A percentile compares a stretch with the other conserved stretches of the same genome.
Conservation (phyloP, 2,113 vertebrate genomes). For the Chamaetylas fuelleborni region DNA sequence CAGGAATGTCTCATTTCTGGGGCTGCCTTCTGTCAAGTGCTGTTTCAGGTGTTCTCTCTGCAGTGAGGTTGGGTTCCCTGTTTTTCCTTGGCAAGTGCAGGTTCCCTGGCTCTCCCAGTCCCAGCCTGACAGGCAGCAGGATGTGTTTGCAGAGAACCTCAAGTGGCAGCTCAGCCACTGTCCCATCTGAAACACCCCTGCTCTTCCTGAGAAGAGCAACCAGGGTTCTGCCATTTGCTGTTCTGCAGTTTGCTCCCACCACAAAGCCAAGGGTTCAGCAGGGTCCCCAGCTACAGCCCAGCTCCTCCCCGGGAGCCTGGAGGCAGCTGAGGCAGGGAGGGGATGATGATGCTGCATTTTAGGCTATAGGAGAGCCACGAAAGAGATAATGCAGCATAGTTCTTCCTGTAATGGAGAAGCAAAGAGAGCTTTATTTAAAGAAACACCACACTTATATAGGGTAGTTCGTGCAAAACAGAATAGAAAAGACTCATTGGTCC, state of each 20-base stretch:
- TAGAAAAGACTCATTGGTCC: too few relatives aligned
- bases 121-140: not conserved
- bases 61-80: not conserved
- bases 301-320: too few relatives aligned
- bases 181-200: not conserved
- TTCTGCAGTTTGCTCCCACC: not conserved
- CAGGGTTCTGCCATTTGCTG: not conserved
- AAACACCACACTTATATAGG: too few relatives aligned
- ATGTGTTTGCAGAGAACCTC: not conserved
- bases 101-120: not conserved
- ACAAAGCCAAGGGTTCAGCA: not conserved
- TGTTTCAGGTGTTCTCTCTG: not conserved
- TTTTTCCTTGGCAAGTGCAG: not conserved
- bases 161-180: not conserved
- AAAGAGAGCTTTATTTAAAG: too few relatives aligned
- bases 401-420: too few relatives aligned
- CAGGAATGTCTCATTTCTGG: not conserved
- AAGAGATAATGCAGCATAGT: too few relatives aligned
- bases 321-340: not conserved
- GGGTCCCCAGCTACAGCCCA: not conserved
- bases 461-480: too few relatives aligned
- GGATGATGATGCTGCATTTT: too few relatives aligned
- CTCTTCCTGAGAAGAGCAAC: not conserved
- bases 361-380: too few relatives aligned
- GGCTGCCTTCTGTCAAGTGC: not conserved